Evolutionary conservation across 1,140 invertebrate species (phyloP).

Genomic region (Camponotus pennsylvanicus): DNA sequence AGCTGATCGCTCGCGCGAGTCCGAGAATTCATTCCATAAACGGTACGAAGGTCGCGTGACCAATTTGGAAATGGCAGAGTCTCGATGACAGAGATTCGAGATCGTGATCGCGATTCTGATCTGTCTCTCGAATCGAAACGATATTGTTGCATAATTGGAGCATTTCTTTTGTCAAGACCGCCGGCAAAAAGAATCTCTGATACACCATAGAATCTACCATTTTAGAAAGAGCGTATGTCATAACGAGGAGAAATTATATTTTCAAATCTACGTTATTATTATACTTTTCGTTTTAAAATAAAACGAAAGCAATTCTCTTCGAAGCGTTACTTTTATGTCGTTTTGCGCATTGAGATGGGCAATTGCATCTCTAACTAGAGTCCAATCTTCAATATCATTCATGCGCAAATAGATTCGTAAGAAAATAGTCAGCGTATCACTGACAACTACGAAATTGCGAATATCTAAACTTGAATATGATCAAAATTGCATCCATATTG

Average conservation of each 20-base stretch:
- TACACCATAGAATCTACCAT: background rate
- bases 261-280: background rate
- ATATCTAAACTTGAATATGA: constrained; percentile 24
- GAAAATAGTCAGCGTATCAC: background rate
- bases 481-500: constrained; percentile 39
- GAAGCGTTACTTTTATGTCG: background rate
- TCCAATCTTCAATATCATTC: constrained; percentile 17
- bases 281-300: background rate
- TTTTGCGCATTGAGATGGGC: background rate
- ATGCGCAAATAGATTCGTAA: background rate
- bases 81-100: background rate
- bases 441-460: constrained; percentile 5
- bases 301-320: constrained; percentile 8
- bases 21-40: constrained; percentile 32
- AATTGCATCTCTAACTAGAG: constrained; percentile 1
- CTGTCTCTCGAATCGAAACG: constrained; percentile 59
- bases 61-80: constrained; percentile 59
- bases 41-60: constrained; percentile 59
- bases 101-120: constrained; percentile 64
- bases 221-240: constrained; percentile 27
- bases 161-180: constrained; percentile 26
- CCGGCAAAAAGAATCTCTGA: background rate
- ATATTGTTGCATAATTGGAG: constrained; percentile 28
- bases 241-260: constrained; percentile 19
- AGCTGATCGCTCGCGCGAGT: background rate